phyloP scores from a whole-genome alignment of 30 jellyfish, hydroid and myxozoan genomes.

The Aurelia sp. region DNA sequence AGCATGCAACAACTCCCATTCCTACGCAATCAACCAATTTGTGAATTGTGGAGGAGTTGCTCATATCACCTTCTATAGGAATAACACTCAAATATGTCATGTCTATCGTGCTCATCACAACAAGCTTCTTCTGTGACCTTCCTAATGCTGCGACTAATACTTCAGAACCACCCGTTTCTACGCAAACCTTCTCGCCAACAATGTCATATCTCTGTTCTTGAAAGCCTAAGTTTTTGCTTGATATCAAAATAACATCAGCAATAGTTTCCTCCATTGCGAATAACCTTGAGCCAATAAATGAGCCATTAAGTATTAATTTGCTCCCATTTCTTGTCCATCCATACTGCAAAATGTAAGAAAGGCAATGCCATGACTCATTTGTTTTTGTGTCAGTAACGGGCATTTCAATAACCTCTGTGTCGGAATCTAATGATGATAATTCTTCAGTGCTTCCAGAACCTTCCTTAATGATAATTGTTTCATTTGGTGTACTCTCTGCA shows the following conservation, averaged over 20 bases:
- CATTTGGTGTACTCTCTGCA: neutral
- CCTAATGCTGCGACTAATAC: conserved; percentile 35
- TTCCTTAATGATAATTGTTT: neutral
- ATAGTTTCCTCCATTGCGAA: conserved; percentile 21
- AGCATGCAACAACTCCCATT: conserved; percentile 50
- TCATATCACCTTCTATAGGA: neutral
- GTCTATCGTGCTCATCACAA: conserved; percentile 37
- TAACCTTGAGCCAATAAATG: conserved; percentile 10
- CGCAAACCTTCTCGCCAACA: conserved; percentile 26
- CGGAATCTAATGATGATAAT: conserved; percentile 45
- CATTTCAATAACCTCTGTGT: conserved; percentile 55
- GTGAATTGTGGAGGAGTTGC: conserved; percentile 20
- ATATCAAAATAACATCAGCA: conserved; percentile 36
- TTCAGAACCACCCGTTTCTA: conserved; percentile 21
- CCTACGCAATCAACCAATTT: conserved; percentile 58
- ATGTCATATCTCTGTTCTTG: conserved; percentile 34
- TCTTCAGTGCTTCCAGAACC: conserved; percentile 13
- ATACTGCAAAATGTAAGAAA: conserved; percentile 33
- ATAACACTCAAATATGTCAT: conserved; percentile 25
- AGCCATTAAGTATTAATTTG: conserved; percentile 6
- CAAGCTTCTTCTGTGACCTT: conserved; percentile 1
- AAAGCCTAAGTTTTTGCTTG: conserved; percentile 31
- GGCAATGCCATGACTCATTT: neutral
- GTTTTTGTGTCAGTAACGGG: neutral
- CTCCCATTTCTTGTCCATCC: conserved; percentile 36